Evolutionary conservation across 2,888 invertebrate genomes (phyloP), one percentile per base, ranked within the genome.

Genomic region (Uloborus plumipes): DNA sequence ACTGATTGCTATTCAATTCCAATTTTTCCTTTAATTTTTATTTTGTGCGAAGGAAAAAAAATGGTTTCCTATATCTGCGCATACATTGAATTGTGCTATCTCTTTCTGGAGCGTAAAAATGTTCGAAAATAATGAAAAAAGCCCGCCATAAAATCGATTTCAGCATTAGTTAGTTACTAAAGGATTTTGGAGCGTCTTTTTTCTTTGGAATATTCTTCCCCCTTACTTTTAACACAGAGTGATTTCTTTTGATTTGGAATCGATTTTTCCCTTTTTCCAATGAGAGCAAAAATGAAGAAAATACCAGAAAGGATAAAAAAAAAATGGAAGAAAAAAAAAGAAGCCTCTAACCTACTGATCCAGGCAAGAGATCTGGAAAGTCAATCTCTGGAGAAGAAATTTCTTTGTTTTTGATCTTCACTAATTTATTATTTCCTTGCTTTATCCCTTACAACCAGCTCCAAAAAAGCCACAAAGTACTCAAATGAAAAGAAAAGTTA

Each of bases 191-290:
- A 58, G 55, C 59, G n/a, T 62, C 39, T 39, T 39, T 53, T 76
- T 69, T 69, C n/a, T 31, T 51, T 20, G 0, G 53, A 18, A 71
- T 49, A n/a, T n/a, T n/a, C 65, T 22, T 71, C 18, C 53, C 62
- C 49, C 2, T 61, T 47, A 20, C 55, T 58, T 71, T 64, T 64
- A 66, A 55, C 65, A 39, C 39, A 16, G 53, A 58, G 70, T 55
- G 77, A 77, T 77, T 77, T 77, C 77, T 77, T 77, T 71, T 55
- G 77, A 77, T 77, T 77, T 53, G 26, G 26, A n/a, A 71, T 65
- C 71, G 71, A 71, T 76, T 76, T 76, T 69, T 74, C 58, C 16
- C 59, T 61, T 69, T 76, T 62, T 76, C 67, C 61, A 51, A 49
- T 59, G 58, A 26, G 53, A 26, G 67, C 59, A 61, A 61, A 67